A percentile compares a stretch with the other conserved stretches of the same genome.
Evolutionary conservation across 2,888 invertebrate species (phyloP).

Genomic region (Aphidius colemani): DNA sequence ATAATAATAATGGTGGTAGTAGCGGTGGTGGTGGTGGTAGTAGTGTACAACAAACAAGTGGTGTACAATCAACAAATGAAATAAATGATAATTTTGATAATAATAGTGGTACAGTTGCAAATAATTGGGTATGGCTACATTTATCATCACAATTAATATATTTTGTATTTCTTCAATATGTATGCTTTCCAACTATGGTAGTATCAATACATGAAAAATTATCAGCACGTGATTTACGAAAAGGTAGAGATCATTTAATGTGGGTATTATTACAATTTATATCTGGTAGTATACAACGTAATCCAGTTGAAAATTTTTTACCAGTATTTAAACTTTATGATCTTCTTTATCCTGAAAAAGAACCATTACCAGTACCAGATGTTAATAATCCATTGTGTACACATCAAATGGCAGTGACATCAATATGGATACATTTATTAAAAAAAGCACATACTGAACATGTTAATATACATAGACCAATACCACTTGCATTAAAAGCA

Average conservation of each 20-base stretch:
- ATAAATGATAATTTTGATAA: no score
- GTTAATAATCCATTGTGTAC: constrained; percentile 79
- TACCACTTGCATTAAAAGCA: constrained; percentile 80
- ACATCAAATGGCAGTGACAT: constrained; percentile 91
- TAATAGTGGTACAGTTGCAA: constrained; percentile 63
- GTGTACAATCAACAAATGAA: no score
- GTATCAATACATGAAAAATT: constrained; percentile 86
- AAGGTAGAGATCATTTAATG: constrained; percentile 97
- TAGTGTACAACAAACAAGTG: no score
- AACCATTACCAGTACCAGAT: constrained; percentile 88
- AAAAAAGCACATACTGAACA: constrained; percentile 91
- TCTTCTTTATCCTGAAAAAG: constrained; percentile 89
- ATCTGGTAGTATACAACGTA: constrained; percentile 94
- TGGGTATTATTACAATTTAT: constrained; percentile 97
- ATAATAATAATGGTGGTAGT: no score
- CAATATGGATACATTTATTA: constrained; percentile 95
- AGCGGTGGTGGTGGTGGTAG: no score
- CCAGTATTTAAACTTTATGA: constrained; percentile 91
- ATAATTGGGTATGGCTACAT: constrained; percentile 90
- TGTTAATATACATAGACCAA: constrained; percentile 74
- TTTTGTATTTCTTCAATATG: constrained; percentile 92
- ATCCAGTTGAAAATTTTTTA: constrained; percentile 84
- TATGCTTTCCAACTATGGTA: constrained; percentile 91
- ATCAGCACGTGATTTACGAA: constrained; percentile 78
- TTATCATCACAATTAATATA: constrained; percentile 93